phyloP scores from a whole-genome alignment of 2,797 vertebrate species.

The Paedocypris micromegethes region DNA sequence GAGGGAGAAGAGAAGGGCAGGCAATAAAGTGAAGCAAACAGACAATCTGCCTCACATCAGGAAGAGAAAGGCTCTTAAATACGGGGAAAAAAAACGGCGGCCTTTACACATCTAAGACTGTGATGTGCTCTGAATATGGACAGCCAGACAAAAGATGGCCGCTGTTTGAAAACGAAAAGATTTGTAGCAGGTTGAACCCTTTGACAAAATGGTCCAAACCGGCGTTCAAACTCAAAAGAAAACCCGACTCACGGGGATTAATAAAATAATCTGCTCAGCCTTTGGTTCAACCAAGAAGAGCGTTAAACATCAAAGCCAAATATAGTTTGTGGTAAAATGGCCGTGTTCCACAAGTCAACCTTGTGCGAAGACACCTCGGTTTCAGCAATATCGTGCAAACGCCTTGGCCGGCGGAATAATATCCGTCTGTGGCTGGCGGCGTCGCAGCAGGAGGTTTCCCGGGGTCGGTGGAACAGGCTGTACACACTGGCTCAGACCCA shows the following conservation, averaged over 20 bases:
- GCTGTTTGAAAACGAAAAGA: background rate
- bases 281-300: no score
- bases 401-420: slow-evolving; percentile 23
- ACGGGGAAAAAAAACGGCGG: no score
- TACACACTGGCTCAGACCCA: slow-evolving; percentile 20
- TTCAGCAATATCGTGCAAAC: slow-evolving; percentile 23
- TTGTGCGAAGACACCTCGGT: slow-evolving; percentile 21
- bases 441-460: slow-evolving; percentile 22
- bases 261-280: no score
- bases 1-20: slow-evolving; percentile 7
- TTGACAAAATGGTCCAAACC: background rate
- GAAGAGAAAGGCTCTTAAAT: slow-evolving; percentile 2
- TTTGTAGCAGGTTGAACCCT: background rate
- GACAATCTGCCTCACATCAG: slow-evolving; percentile 2
- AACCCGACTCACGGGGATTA: no score
- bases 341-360: background rate
- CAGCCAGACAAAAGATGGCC: background rate
- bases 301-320: background rate
- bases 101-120: background rate
- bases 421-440: slow-evolving; percentile 17
- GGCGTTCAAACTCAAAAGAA: no score
- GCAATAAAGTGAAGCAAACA: slow-evolving; percentile 29
- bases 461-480: slow-evolving; percentile 7
- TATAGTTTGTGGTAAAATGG: background rate
- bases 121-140: background rate